Percentiles rank a stretch among this genome's conserved stretches.
Conservation (phyloP, 2,797 vertebrate genomes). For the Eulemur albifrons region DNA sequence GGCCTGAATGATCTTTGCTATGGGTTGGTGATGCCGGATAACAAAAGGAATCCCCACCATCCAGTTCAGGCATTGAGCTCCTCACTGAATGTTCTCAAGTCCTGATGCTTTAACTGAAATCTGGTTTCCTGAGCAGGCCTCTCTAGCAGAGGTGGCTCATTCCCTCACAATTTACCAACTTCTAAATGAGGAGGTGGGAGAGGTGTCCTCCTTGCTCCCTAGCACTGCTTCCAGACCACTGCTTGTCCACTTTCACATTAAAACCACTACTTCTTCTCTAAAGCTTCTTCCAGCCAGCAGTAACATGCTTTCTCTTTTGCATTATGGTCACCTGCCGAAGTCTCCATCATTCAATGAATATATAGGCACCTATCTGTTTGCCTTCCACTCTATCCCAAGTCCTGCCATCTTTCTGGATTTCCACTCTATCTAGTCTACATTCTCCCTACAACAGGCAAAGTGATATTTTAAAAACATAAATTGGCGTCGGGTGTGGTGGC, state of each 20-base stretch:
- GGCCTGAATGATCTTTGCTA: conserved; percentile 4
- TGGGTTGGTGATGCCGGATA: not conserved
- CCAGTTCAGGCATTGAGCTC: not conserved
- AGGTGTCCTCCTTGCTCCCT: not conserved
- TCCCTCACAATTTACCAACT: not conserved
- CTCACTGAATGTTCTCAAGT: not conserved
- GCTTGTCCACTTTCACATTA: not conserved
- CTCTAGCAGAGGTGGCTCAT: not conserved
- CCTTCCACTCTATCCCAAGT: not conserved
- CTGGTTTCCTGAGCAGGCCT: not conserved
- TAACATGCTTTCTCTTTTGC: not conserved
- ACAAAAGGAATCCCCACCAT: not conserved
- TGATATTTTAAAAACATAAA: conserved; percentile 12
- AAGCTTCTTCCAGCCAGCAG: not conserved
- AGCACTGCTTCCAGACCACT: not conserved
- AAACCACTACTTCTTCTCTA: not conserved
- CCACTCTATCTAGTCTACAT: not conserved
- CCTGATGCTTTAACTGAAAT: not conserved
- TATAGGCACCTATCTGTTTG: not conserved
- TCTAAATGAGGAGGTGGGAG: not conserved
- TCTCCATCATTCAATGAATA: not conserved
- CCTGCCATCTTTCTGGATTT: not conserved
- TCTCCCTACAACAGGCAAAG: not conserved
- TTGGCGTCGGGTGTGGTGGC: not conserved
- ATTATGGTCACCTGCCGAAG: not conserved